Percentiles rank a stretch among this genome's conserved stretches.
Evolutionary conservation across 2,888 invertebrate species (phyloP).

Genomic region (Hyposoter dolosus): DNA sequence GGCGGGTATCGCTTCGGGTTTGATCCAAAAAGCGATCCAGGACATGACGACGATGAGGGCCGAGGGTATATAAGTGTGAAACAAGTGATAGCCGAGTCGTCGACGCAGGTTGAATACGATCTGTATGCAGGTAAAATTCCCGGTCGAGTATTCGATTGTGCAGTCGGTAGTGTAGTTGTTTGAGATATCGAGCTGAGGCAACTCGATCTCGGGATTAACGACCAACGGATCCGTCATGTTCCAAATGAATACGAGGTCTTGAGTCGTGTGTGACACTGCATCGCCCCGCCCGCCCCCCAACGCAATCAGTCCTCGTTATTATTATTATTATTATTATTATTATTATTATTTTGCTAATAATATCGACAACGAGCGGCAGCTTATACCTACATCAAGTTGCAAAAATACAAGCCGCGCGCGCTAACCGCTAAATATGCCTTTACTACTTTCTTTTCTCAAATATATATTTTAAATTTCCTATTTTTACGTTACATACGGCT

Average conservation of each 20-base stretch:
- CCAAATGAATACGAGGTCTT: slow-evolving; percentile 96
- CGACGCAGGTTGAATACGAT: slow-evolving; percentile 94
- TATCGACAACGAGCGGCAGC: neutral
- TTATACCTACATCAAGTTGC: too few species aligned
- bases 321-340: neutral
- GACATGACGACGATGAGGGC: slow-evolving; percentile 97
- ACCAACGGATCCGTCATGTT: slow-evolving; percentile 94
- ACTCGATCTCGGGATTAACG: slow-evolving; percentile 94
- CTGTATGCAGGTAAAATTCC: slow-evolving; percentile 97
- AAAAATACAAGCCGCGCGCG: too few species aligned
- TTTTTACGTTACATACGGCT: slow-evolving; percentile 90
- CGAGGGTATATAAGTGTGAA: slow-evolving; percentile 96
- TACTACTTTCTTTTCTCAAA: neutral
- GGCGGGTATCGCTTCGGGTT: slow-evolving; percentile 96
- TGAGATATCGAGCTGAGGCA: slow-evolving; percentile 95
- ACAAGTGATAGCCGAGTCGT: slow-evolving; percentile 94
- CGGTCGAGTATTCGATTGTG: slow-evolving; percentile 93
- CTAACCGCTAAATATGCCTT: too few species aligned
- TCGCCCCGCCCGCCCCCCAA: neutral
- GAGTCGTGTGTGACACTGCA: slow-evolving; percentile 94
- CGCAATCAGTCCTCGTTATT: neutral
- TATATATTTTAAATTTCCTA: slow-evolving; percentile 11
- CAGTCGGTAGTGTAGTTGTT: slow-evolving; percentile 96
- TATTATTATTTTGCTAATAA: too few species aligned
- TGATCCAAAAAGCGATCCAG: slow-evolving; percentile 98